Evolutionary conservation across 2,113 vertebrate species (phyloP).

Genomic region (Peromyscus leucopus): DNA sequence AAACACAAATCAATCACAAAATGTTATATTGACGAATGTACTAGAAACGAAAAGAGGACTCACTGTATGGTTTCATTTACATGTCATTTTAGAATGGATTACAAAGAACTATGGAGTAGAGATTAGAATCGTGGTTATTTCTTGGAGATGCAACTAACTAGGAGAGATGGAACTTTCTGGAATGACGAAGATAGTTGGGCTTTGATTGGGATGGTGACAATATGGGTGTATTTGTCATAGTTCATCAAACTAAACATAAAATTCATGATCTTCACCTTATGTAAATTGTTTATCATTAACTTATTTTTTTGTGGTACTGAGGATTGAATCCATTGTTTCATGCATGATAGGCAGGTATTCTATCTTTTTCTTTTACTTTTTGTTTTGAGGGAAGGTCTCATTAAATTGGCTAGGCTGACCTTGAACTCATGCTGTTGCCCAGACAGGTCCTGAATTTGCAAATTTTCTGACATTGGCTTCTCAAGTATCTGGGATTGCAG

Average conservation of each 20-base stretch:
- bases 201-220: not conserved
- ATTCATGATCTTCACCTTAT: not conserved
- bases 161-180: not conserved
- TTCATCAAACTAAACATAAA: not conserved
- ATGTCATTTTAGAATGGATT: not conserved
- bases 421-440: not conserved
- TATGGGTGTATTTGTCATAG: not conserved
- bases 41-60: not conserved
- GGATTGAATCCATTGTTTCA: not conserved
- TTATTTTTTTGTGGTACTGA: not conserved
- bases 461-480: not conserved
- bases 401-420: not conserved
- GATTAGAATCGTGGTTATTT: not conserved
- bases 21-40: not conserved
- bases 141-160: not conserved
- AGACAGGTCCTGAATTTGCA: not conserved
- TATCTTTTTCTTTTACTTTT: not conserved
- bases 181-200: not conserved
- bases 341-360: not conserved
- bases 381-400: not conserved
- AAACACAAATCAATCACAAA: conserved; percentile 14
- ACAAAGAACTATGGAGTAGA: not conserved
- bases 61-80: not conserved
- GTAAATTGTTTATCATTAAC: not conserved
- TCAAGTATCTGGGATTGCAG: not conserved